phyloP scores from a whole-genome alignment of 1,140 invertebrate species.

The Drosophila tropicalis region DNA sequence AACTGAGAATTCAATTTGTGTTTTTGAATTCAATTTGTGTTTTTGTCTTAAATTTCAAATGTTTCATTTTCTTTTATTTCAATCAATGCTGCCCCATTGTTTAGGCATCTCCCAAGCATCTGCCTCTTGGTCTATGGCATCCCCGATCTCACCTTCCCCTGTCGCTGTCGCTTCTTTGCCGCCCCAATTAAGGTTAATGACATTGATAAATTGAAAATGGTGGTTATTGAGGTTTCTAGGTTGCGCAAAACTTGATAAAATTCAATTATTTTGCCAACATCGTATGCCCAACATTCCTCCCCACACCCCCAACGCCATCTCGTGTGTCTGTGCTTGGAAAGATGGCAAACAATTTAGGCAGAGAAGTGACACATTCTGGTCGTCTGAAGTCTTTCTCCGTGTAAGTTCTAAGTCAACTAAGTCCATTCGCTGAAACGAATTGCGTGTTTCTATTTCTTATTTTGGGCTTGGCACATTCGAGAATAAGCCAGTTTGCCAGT shows the following conservation, averaged over 20 bases:
- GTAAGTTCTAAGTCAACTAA: background rate
- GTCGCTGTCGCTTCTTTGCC: constrained; percentile 3
- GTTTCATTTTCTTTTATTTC: constrained; percentile 24
- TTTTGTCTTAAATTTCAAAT: constrained; percentile 38
- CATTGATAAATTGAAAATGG: constrained; percentile 70
- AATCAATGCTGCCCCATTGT: constrained; percentile 45
- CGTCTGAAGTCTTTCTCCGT: background rate
- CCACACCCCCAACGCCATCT: background rate
- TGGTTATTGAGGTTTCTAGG: constrained; percentile 71
- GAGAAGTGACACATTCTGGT: constrained; percentile 17
- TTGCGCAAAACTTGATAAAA: constrained; percentile 57
- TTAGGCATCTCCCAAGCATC: background rate
- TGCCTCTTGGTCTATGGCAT: background rate
- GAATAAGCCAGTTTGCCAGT: constrained; percentile 29
- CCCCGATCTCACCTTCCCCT: background rate
- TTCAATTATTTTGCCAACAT: constrained; percentile 66
- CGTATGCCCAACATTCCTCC: background rate
- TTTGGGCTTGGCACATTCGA: constrained; percentile 38
- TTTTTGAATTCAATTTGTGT: constrained; percentile 27
- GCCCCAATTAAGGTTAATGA: constrained; percentile 73
- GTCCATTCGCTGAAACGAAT: constrained; percentile 22
- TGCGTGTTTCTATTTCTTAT: constrained; percentile 18
- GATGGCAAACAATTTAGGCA: constrained; percentile 17
- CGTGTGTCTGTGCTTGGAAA: constrained; percentile 1
- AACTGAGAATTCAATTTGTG: constrained; percentile 35